These are phyloP conservation scores for Acanthococcus lagerstroemiae DNA, from an alignment of 2,888 invertebrate species.

Conservation along the genomic window DNA sequence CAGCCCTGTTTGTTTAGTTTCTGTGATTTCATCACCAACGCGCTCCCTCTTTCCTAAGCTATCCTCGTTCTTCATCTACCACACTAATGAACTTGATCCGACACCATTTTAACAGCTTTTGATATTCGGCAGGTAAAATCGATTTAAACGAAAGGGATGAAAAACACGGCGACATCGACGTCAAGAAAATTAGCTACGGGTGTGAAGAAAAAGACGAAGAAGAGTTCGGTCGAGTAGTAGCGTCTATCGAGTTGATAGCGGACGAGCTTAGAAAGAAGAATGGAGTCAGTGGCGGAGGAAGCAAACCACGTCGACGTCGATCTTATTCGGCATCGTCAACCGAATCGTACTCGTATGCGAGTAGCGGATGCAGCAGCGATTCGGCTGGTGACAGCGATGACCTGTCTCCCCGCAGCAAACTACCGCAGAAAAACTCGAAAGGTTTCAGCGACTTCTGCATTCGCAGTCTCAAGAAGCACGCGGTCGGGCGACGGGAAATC, in stretches of 20 bases:
- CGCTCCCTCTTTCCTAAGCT: too few relatives aligned
- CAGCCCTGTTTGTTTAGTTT: too few relatives aligned
- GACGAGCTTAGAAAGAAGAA: neutral
- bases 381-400: slow-evolving; percentile 68
- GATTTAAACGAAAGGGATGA: too few relatives aligned
- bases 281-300: too few relatives aligned
- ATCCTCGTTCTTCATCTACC: too few relatives aligned
- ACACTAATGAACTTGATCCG: too few relatives aligned
- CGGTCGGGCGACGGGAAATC: slow-evolving; percentile 89
- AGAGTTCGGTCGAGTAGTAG: neutral
- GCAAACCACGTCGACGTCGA: slow-evolving; percentile 53
- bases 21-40: too few relatives aligned
- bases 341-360: slow-evolving; percentile 79
- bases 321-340: slow-evolving; percentile 89
- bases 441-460: slow-evolving; percentile 85
- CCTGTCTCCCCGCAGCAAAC: slow-evolving; percentile 82
- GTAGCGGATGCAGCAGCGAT: slow-evolving; percentile 73
- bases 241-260: neutral
- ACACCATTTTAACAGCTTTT: too few relatives aligned
- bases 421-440: slow-evolving; percentile 63
- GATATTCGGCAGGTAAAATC: too few relatives aligned
- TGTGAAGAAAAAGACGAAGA: too few relatives aligned
- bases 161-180: too few relatives aligned
- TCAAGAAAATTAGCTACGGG: too few relatives aligned
- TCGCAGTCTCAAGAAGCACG: slow-evolving; percentile 81